phyloP scores from a whole-genome alignment of 2,113 vertebrate genomes.

The Rhinolophus ferrumequinum region DNA sequence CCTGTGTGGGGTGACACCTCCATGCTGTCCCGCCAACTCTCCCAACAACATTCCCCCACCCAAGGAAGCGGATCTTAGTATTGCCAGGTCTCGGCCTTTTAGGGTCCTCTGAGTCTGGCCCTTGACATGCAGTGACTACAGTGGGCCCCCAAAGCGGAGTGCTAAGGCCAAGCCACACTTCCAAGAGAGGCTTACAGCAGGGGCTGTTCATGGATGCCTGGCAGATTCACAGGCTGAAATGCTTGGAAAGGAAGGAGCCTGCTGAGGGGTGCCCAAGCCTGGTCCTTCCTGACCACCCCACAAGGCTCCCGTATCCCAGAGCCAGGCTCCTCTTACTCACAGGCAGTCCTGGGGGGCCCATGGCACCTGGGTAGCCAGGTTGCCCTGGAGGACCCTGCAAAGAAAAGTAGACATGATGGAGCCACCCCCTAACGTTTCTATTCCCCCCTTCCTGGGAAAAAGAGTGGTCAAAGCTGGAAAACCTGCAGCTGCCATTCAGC shows the following conservation, averaged over 20 bases:
- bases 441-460: background rate
- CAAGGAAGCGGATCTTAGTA: background rate
- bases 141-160: background rate
- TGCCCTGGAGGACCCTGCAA: conserved; percentile 92
- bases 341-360: conserved; percentile 93
- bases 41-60: background rate
- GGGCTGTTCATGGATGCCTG: background rate
- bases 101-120: background rate
- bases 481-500: background rate
- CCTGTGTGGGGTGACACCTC: background rate
- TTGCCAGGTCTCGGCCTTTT: accelerated
- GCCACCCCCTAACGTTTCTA: background rate
- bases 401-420: background rate
- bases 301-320: background rate
- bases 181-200: background rate
- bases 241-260: background rate
- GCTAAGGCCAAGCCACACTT: background rate
- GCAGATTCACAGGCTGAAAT: background rate
- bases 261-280: background rate
- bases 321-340: conserved; percentile 84
- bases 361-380: conserved; percentile 92
- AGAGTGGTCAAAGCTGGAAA: background rate
- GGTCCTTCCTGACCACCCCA: background rate
- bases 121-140: background rate
- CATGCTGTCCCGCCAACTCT: background rate